Evolutionary conservation across 2,888 invertebrate genomes (phyloP).

Genomic region (Scaptodrosophila latifasciaeformis): DNA sequence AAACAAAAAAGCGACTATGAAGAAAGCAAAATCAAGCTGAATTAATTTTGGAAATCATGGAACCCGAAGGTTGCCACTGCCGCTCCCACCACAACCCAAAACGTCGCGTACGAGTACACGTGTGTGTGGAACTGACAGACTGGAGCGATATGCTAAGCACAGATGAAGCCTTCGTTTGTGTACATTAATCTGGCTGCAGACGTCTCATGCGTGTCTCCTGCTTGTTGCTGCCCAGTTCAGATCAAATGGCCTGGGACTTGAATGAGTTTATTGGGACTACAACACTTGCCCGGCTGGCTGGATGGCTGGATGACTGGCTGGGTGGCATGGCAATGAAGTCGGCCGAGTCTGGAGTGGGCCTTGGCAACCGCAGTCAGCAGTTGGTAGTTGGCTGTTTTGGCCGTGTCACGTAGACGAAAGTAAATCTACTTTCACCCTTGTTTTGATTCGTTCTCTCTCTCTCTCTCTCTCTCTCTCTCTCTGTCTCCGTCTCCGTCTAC

Average conservation of each 20-base stretch:
- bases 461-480: background rate
- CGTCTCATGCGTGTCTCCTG: slow-evolving; percentile 58
- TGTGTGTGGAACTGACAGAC: slow-evolving; percentile 1
- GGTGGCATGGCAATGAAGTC: slow-evolving; percentile 10
- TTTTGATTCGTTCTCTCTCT: slow-evolving; percentile 19
- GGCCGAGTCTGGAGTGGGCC: background rate
- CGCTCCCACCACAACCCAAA: no score
- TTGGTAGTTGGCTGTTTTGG: slow-evolving; percentile 14
- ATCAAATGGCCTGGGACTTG: slow-evolving; percentile 5
- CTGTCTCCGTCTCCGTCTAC: background rate
- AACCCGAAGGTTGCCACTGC: no score
- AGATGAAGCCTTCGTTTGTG: slow-evolving; percentile 22
- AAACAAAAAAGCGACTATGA: slow-evolving; percentile 53
- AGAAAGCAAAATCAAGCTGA: slow-evolving; percentile 68
- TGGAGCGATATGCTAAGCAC: slow-evolving; percentile 40
- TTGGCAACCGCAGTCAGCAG: slow-evolving; percentile 23
- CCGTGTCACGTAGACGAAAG: slow-evolving; percentile 59
- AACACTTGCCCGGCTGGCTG: background rate
- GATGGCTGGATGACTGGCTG: no score
- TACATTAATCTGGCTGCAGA: slow-evolving; percentile 67
- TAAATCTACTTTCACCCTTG: slow-evolving; percentile 68
- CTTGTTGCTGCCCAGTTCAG: slow-evolving; percentile 30
- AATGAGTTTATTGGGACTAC: no score
- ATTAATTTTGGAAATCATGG: slow-evolving; percentile 72
- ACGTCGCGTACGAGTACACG: slow-evolving; percentile 17